phyloP scores from a whole-genome alignment of 1,140 invertebrate species.

The Lerema accius region DNA sequence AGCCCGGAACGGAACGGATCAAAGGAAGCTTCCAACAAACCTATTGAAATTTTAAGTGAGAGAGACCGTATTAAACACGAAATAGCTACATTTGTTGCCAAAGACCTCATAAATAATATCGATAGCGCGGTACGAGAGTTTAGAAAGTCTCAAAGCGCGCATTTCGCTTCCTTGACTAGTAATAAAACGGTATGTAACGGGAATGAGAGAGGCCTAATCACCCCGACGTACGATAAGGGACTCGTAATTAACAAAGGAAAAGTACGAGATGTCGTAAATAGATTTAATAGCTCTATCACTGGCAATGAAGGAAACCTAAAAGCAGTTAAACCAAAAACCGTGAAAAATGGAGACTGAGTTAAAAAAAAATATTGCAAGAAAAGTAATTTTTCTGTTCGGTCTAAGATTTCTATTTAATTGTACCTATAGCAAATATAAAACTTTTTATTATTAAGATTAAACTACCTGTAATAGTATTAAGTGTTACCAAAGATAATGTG shows the following conservation, averaged over 20 bases:
- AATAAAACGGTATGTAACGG: constrained; percentile 67
- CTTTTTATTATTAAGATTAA: constrained; percentile 31
- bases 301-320: constrained; percentile 52
- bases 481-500: constrained; percentile 20
- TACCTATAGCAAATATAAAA: constrained; percentile 13
- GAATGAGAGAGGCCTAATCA: constrained; percentile 63
- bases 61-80: constrained; percentile 76
- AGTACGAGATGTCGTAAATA: constrained; percentile 78
- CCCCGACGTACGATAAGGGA: constrained; percentile 72
- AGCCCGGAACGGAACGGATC: constrained; percentile 65
- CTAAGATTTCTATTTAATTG: constrained; percentile 38
- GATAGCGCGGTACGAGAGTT: constrained; percentile 73
- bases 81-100: constrained; percentile 77
- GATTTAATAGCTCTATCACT: constrained; percentile 70
- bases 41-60: constrained; percentile 60
- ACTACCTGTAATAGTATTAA: constrained; percentile 59
- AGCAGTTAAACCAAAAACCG: constrained; percentile 51
- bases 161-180: constrained; percentile 43
- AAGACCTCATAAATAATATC: constrained; percentile 76
- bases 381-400: constrained; percentile 37
- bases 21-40: constrained; percentile 51
- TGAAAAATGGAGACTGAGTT: constrained; percentile 59
- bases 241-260: constrained; percentile 80
- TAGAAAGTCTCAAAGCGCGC: constrained; percentile 68
- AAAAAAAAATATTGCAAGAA: constrained; percentile 1